Evolutionary conservation across 2,888 invertebrate species (phyloP).

Genomic region (Gymnocheta viridis): DNA sequence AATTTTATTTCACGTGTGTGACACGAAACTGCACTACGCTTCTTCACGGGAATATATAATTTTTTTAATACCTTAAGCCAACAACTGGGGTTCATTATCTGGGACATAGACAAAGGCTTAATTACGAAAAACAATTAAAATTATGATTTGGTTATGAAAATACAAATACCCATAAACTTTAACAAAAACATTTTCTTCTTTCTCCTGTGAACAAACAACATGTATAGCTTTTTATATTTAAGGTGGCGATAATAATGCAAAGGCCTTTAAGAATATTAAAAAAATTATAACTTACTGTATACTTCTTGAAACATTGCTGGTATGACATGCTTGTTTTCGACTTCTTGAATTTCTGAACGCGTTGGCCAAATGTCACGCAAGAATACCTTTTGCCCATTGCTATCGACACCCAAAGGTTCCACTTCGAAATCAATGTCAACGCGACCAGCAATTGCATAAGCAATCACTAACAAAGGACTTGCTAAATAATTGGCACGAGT

Average conservation of each 20-base stretch:
- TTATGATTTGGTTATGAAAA: no score
- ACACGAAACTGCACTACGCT: no score
- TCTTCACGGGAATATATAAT: no score
- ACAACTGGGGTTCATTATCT: no score
- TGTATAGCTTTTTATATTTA: background rate
- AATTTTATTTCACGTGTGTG: no score
- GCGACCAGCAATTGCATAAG: constrained; percentile 97
- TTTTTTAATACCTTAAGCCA: no score
- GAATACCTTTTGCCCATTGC: constrained; percentile 90
- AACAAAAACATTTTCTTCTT: no score
- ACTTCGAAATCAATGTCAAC: constrained; percentile 97
- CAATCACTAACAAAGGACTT: constrained; percentile 97
- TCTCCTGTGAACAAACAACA: no score
- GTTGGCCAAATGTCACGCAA: constrained; percentile 98
- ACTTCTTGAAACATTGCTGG: constrained; percentile 98
- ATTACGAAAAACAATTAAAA: no score
- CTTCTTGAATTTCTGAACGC: constrained; percentile 92
- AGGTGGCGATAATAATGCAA: background rate
- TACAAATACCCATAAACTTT: no score
- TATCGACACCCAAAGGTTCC: constrained; percentile 87
- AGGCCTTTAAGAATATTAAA: background rate
- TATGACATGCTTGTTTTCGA: constrained; percentile 94
- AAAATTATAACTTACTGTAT: constrained; percentile 77
- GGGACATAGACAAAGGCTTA: no score
- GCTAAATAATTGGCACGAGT: constrained; percentile 98